A percentile compares a stretch with the other conserved stretches of the same genome.
These are phyloP conservation scores for Sebastolobus alascanus DNA, from an alignment of 2,797 vertebrate genomes.

Conservation along the genomic window DNA sequence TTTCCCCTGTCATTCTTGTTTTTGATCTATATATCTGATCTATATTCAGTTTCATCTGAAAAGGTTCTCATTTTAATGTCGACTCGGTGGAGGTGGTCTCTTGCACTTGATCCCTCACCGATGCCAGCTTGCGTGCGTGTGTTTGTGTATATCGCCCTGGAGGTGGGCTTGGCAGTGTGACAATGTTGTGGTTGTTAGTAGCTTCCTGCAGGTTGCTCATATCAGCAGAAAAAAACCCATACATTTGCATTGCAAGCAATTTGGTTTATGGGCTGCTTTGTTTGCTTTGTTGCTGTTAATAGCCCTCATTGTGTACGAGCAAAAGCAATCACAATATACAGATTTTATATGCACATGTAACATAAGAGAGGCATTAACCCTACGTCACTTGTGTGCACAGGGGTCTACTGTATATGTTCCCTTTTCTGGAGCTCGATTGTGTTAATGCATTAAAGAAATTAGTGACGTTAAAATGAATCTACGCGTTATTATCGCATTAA, in stretches of 20 bases:
- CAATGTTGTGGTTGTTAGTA: slow-evolving; percentile 39
- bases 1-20: slow-evolving; percentile 7
- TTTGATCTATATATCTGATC: not conserved
- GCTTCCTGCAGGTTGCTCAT: slow-evolving; percentile 43
- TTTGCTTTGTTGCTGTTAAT: slow-evolving; percentile 47
- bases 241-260: slow-evolving; percentile 38
- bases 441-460: no score
- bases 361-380: slow-evolving; percentile 41
- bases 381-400: slow-evolving; percentile 21
- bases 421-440: no score
- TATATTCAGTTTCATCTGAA: slow-evolving; percentile 1
- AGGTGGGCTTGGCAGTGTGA: slow-evolving; percentile 50
- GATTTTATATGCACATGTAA: slow-evolving; percentile 13
- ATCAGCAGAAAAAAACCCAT: slow-evolving; percentile 15
- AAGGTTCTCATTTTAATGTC: slow-evolving; percentile 47
- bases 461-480: no score
- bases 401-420: not conserved
- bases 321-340: slow-evolving; percentile 26
- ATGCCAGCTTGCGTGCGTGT: slow-evolving; percentile 80
- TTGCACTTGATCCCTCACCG: slow-evolving; percentile 84
- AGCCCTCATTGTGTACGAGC: slow-evolving; percentile 19
- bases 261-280: slow-evolving; percentile 39
- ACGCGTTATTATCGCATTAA: no score
- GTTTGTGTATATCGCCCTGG: slow-evolving; percentile 11
- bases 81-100: slow-evolving; percentile 65